Conservation (phyloP, 2,888 invertebrate genomes). For the Eupithecia dodoneata region DNA sequence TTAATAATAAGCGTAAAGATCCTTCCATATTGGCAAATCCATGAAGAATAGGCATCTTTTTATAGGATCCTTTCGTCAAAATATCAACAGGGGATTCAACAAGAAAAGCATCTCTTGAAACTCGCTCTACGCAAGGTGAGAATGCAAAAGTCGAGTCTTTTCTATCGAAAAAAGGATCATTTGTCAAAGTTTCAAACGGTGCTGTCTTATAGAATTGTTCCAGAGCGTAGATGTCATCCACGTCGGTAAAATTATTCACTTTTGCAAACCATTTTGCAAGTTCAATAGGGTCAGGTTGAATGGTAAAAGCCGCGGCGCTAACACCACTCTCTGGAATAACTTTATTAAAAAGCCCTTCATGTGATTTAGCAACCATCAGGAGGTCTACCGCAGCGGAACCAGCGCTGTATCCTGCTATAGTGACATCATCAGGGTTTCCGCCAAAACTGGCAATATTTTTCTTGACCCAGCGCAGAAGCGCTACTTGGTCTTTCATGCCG, state of each 20-base stretch:
- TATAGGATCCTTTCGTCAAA: constrained; percentile 50
- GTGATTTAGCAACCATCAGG: constrained; percentile 57
- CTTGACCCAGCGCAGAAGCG: constrained; percentile 61
- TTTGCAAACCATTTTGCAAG: constrained; percentile 59
- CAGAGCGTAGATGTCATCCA: constrained; percentile 54
- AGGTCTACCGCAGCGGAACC: constrained; percentile 62
- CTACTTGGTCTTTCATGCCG: constrained; percentile 69
- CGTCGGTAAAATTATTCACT: constrained; percentile 50
- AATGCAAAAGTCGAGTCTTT: constrained; percentile 42
- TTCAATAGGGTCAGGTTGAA: constrained; percentile 60
- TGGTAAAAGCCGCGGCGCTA: constrained; percentile 48
- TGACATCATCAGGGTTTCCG: constrained; percentile 67
- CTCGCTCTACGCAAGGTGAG: constrained; percentile 49
- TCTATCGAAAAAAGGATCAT: constrained; percentile 22
- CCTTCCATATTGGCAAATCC: constrained; percentile 67
- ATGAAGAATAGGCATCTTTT: constrained; percentile 57
- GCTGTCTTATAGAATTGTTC: constrained; percentile 61
- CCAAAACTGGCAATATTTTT: constrained; percentile 64
- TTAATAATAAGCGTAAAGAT: constrained; percentile 43
- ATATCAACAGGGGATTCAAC: constrained; percentile 55
- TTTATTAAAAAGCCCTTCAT: constrained; percentile 62
- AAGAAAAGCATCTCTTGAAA: constrained; percentile 50
- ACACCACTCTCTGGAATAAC: constrained; percentile 63
- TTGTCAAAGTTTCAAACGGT: constrained; percentile 49
- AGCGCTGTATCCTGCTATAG: constrained; percentile 62